Evolutionary conservation across 2,113 vertebrate species (phyloP), one percentile per base, ranked within the genome.

Genomic region (Asarcornis scutulata): DNA sequence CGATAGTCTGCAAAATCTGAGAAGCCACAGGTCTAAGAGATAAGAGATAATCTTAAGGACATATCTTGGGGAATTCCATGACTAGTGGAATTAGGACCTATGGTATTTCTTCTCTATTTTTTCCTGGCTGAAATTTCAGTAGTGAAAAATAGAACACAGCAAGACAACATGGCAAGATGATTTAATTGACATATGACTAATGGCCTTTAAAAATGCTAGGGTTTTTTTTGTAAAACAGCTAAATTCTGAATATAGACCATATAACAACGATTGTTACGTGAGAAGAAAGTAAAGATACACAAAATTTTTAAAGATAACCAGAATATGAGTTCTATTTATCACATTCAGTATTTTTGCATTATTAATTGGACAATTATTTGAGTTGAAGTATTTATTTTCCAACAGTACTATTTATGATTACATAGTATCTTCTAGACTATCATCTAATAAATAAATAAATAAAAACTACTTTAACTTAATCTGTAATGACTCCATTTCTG

Each of bases 181-280:
- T 91, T 95, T 91, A 96, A 93, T 17, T 86, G 83, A 74, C 64
- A 88, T 94, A 92, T 93, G 72, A 93, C 79, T 97, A 94, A 95
- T 63, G 52, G 27, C 72, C 76, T 92, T 88, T 83, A 71, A 88
- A 97, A 94, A 74, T 67, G 27, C 13, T 66, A n/a, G 4, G 3
- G 0, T 2, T 50, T 67, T 82, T 83, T 56, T 58, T 13, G 29
- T 14, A 2, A 34, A 82, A 53, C 5, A 76, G 68, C 38, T 62
- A 40, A 66, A 74, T 13, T 50, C 1, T 83, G n/a, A 77, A 44
- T 58, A 69, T 3, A 86, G 56, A 55, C 27, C 22, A 55, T 59
- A n/a, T 5, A 88, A 67, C 52, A 87, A 25, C 7, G 15, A 42
- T 40, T 66, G 9, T 20, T 66, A 86, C 9, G 11, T 31, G 40